Evolutionary conservation across 2,113 vertebrate genomes (phyloP).

Genomic region (Cariama cristata): DNA sequence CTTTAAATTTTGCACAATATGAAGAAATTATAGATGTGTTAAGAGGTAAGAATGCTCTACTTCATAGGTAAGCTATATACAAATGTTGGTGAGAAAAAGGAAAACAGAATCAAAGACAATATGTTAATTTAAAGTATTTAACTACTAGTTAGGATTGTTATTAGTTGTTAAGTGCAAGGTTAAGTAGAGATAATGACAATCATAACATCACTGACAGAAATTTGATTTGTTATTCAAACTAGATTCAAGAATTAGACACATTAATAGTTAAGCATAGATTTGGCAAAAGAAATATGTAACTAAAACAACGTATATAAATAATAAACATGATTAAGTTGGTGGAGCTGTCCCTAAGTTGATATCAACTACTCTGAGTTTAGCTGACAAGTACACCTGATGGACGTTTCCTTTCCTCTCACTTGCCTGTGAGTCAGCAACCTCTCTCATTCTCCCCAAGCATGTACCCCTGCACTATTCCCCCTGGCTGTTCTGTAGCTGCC

Average conservation of each 20-base stretch:
- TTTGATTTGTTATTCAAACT: neutral
- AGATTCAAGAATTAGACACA: neutral
- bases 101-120: neutral
- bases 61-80: neutral
- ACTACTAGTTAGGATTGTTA: neutral
- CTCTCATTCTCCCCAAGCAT: too few relatives aligned
- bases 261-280: neutral
- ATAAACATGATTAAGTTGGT: neutral
- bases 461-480: neutral
- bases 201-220: neutral
- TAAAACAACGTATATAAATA: neutral
- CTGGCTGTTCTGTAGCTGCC: neutral
- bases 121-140: neutral
- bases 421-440: neutral
- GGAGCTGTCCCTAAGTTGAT: neutral
- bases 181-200: neutral
- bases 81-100: neutral
- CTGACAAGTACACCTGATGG: fast-evolving
- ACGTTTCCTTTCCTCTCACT: neutral
- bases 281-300: neutral
- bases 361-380: neutral
- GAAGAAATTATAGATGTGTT: neutral
- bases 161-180: neutral
- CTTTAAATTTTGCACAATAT: neutral
- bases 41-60: neutral